Base-by-base conservation (phyloP, 2,797 vertebrate species). In the Ptychobarbus kaznakovi region DNA sequence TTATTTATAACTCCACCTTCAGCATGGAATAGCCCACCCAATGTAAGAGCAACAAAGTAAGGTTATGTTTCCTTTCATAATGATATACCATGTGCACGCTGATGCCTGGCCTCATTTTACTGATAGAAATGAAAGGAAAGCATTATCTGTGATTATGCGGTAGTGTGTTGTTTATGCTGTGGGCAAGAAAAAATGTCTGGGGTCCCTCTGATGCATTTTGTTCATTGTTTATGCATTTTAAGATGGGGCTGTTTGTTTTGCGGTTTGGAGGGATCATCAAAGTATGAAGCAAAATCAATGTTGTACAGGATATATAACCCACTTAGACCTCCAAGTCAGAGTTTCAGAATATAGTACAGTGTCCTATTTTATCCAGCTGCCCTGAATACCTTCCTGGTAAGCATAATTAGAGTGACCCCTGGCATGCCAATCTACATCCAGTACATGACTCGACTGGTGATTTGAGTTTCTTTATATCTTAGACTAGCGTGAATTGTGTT, bases 1-100 rank as follows among this genome's bases (percentile, higher is more conserved):
- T 69, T 56, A 83, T 83, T 83, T 83, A 83, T 66, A 76, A 49
- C 70, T 46, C 20, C 9, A 61, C 40, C 56, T 83, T 76, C 32
- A 66, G 22, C 13, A 16, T 63, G 16, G 46, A 69, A 32, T 42
- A 84, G 46, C 10, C 75, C 49, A 56, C 46, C 32, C 46, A 70
- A 49, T 84, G 63, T 40, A 77, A 77, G 56, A 32, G 58, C 46
- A 53, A 83, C 44, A 77, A 69, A 25, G 5, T 38, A 66, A 51
- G 25, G 58, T 75, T 75, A 18, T 75, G 58, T 49, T 75, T 68
- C n/a, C 13, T 20, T 78, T 78, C 25, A 46, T 78, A 56, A 77
- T 76, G 61, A 76, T 65, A 68, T 68, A 51, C 42, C 38, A 51
- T 74, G 16, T 63, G 32, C 16, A 69, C 81, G 32, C 13, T 42